These are phyloP conservation scores for Lycaena phlaeas DNA, from an alignment of 2,888 invertebrate species.

Conservation along the genomic window DNA sequence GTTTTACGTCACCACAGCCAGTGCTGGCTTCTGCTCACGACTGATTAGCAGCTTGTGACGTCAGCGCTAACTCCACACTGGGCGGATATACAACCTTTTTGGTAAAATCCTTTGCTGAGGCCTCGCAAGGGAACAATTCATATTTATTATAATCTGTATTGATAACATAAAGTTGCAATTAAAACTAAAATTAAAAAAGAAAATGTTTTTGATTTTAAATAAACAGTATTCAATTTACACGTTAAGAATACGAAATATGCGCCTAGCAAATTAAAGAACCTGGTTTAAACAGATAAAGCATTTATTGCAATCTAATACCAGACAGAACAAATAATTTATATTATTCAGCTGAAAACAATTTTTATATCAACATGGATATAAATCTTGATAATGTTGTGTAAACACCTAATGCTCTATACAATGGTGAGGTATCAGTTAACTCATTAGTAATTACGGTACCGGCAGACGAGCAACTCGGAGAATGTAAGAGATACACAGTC, in stretches of 20 bases:
- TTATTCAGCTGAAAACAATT: conserved; percentile 11
- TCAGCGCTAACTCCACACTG: too few relatives aligned
- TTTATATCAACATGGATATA: conserved; percentile 8
- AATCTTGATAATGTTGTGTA: conserved; percentile 5
- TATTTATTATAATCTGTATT: too few relatives aligned
- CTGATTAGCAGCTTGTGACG: not conserved
- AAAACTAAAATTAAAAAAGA: too few relatives aligned
- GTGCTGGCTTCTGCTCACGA: not conserved
- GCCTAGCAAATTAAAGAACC: too few relatives aligned
- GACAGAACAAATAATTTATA: conserved; percentile 9
- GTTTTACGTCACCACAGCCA: not conserved
- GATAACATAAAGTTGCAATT: too few relatives aligned
- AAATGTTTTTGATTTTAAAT: too few relatives aligned
- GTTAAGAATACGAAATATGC: too few relatives aligned
- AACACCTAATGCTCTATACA: conserved; percentile 4
- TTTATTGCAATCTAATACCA: not conserved
- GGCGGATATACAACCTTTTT: too few relatives aligned
- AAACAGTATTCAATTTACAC: too few relatives aligned
- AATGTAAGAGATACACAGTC: conserved; percentile 15
- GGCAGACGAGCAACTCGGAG: conserved; percentile 4
- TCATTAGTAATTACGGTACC: conserved; percentile 7
- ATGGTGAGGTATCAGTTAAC: not conserved
- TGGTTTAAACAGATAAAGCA: not conserved
- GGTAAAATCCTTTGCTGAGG: too few relatives aligned
- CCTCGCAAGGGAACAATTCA: too few relatives aligned